Evolutionary conservation across 2,888 invertebrate species (phyloP), one percentile per base, ranked within the genome.

Genomic region (Leptarthrus brevirostris): DNA sequence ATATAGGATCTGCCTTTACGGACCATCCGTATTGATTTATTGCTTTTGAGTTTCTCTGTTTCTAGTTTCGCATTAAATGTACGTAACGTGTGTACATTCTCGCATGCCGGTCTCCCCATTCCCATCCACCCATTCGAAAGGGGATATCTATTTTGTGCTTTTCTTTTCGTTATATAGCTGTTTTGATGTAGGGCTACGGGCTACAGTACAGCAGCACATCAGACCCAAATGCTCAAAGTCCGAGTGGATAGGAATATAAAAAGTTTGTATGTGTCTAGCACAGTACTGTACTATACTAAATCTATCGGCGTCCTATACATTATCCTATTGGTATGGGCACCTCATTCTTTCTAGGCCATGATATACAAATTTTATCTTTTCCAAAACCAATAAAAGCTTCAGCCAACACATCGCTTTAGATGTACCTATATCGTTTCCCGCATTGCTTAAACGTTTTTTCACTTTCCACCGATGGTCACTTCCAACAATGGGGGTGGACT

Each of bases 11-110:
- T 77, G 75, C 77, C 76, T 78, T 76, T 77, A 77, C 76, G 76
- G 77, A 77, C 79, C 78, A 77, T 79, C 79, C 78, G 78, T 79
- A 79, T 79, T 79, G 79, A 79, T 79, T 79, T 79, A 79, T 79
- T 79, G 79, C 78, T 79, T 79, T 79, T 78, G 78, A 78, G 78
- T 79, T 78, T 78, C 78, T 78, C 78, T 72, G 54, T 56, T 72
- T 72, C 56, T 72, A 54, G 36, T 54, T 72, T 56, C 56, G 54
- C 54, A 54, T 72, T 72, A 72, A 69, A 69, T 69, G 69, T 69
- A 69, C 69, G 69, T 69, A 69, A 69, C 69, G 69, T 69, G 69
- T 69, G 69, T 69, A 69, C 69, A 69, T 69, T 69, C 69, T 69
- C 69, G 69, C 69, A 69, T 36, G 52, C 30, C 26, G 24, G 52